Evolutionary conservation across 2,888 invertebrate species (phyloP).

Genomic region (Clivina fossor): DNA sequence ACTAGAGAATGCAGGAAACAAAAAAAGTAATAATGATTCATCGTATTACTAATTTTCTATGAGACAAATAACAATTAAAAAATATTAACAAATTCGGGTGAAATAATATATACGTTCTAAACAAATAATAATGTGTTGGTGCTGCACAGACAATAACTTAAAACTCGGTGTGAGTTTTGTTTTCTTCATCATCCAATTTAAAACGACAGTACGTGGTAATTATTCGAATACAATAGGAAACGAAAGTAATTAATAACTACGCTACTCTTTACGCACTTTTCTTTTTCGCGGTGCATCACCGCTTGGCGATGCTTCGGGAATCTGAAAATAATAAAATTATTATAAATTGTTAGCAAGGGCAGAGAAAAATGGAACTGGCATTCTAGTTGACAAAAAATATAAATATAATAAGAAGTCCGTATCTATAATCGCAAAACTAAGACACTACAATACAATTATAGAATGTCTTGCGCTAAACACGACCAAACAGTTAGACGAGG

Average conservation of each 20-base stretch:
- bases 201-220: too few relatives aligned
- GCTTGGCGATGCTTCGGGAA: slow-evolving; percentile 37
- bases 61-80: too few relatives aligned
- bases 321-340: slow-evolving; percentile 8
- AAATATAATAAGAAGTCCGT: too few relatives aligned
- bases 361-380: too few relatives aligned
- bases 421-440: too few relatives aligned
- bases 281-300: slow-evolving; percentile 49
- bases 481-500: too few relatives aligned
- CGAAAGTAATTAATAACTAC: slow-evolving; percentile 18
- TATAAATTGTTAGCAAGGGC: background rate
- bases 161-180: background rate
- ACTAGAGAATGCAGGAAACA: background rate
- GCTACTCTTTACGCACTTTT: slow-evolving; percentile 50
- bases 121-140: background rate
- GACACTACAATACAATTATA: too few relatives aligned
- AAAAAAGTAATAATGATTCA: too few relatives aligned
- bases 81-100: too few relatives aligned
- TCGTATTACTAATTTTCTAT: too few relatives aligned
- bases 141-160: background rate
- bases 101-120: slow-evolving; percentile 4
- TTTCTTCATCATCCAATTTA: background rate
- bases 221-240: too few relatives aligned
- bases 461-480: too few relatives aligned
- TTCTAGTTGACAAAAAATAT: slow-evolving; percentile 2